Conservation (phyloP, 2,888 invertebrate species). For the Melipona bicolor region DNA sequence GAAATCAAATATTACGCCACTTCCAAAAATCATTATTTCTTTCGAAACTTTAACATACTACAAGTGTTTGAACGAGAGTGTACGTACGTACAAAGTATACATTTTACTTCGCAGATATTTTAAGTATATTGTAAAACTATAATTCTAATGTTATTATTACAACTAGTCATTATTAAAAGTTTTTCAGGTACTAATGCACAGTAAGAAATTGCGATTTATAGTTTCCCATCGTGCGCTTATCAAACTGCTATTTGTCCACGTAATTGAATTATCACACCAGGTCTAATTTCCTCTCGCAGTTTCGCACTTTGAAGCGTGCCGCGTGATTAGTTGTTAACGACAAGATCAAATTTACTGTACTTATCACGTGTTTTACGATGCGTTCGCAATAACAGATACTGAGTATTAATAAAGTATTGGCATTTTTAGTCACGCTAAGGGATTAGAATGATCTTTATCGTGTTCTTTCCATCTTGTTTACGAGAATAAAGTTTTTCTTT, state of each 20-base stretch:
- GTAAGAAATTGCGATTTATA: slow-evolving; percentile 23
- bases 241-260: not conserved
- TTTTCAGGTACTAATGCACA: not conserved
- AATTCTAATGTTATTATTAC: not conserved
- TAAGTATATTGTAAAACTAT: not conserved
- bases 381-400: not conserved
- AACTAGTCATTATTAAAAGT: not conserved
- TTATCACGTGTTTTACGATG: slow-evolving; percentile 8
- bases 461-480: not conserved
- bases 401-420: not conserved
- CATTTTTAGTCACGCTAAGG: not conserved
- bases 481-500: not conserved
- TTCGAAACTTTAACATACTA: too few species aligned
- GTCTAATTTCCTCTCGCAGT: slow-evolving; percentile 30
- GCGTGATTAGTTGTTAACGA: slow-evolving; percentile 25
- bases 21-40: too few species aligned
- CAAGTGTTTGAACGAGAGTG: too few species aligned
- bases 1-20: too few species aligned
- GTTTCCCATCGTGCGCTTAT: not conserved
- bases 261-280: slow-evolving; percentile 39
- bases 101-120: not conserved
- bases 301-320: slow-evolving; percentile 1
- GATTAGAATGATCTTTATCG: not conserved
- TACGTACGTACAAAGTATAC: too few species aligned
- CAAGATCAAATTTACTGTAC: slow-evolving; percentile 12